Evolutionary conservation across 2,113 vertebrate genomes (phyloP), one percentile per base, ranked within the genome.

Genomic region (Semicossyphus pulcher): DNA sequence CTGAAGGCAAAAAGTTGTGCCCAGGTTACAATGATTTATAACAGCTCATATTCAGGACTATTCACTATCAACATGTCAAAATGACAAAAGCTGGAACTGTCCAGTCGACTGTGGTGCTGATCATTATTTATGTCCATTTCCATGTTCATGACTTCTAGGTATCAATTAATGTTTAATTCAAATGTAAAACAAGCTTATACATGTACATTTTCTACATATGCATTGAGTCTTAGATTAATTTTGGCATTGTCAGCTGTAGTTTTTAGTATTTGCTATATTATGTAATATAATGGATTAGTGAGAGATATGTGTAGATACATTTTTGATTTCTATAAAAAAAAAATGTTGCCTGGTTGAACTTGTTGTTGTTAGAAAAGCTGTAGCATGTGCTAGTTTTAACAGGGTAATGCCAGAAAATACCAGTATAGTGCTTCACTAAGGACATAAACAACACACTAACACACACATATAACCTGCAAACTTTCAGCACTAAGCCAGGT

Each of bases 101-200:
- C 84, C 88, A 77, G 37, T 60, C 72, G 12, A 4, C 57, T 36
- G 79, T 81, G 84, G 88, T 90, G 86, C 88, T 90, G 88, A 86
- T 83, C 60, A 48, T 49, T 76, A 23, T 47, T 61, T 54, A 32
- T 60, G 16, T 63, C 34, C 42, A 20, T 77, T 53, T 64, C 23
- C 52, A 23, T 80, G 52, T 71, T 18, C 10, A 45, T 65, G 11
- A 53, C 69, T 20, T 28, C 14, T 20, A 37, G 10, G 11, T 44
- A 31, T 63, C 31, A 8, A 45, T 45, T 36, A 31, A 21, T 16
- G 28, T 48, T 25, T 4, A 5, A 71, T 34, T 61, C 12, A 10
- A 45, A 61, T 18, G 3, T 29, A 14, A 31, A 16, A 9, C 10
- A 16, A 2, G 34, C n/a, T 34, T 7, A 8, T 36, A 4, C 34